These are phyloP conservation scores for Lasioglossum oenotherae DNA, from an alignment of 2,888 invertebrate species.

Conservation along the genomic window DNA sequence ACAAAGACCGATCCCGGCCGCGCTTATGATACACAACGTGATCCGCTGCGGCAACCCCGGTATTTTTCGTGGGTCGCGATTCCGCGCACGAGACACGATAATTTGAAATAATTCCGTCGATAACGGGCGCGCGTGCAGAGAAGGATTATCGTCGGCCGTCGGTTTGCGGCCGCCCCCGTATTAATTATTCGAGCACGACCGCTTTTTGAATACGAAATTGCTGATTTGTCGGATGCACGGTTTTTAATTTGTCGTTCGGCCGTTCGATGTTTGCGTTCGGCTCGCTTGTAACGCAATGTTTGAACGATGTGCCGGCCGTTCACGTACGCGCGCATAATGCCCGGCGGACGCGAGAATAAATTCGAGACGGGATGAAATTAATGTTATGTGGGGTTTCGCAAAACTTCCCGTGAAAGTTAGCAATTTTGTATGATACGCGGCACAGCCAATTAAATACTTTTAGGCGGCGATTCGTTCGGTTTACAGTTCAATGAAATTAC, in stretches of 20 bases:
- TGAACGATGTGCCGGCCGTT: neutral
- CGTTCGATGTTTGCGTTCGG: slow-evolving; percentile 13
- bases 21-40: slow-evolving; percentile 1
- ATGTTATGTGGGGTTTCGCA: neutral
- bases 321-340: neutral
- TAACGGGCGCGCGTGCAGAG: neutral
- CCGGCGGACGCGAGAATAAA: neutral
- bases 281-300: neutral
- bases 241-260: slow-evolving; percentile 12
- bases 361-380: neutral
- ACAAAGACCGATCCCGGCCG: neutral
- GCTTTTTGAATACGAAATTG: slow-evolving; percentile 14
- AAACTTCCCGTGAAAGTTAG: neutral
- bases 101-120: slow-evolving; percentile 11
- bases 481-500: neutral
- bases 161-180: neutral
- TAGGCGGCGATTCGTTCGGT: neutral
- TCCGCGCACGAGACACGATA: slow-evolving; percentile 1
- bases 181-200: slow-evolving; percentile 6
- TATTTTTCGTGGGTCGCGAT: neutral
- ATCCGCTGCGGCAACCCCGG: neutral
- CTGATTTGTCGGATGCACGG: slow-evolving; percentile 4
- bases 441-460: neutral
- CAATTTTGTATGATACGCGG: neutral
- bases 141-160: neutral